Percentiles rank a stretch among this genome's conserved stretches.
phyloP scores from a whole-genome alignment of 2,113 vertebrate genomes.

The Desmodus rotundus region DNA sequence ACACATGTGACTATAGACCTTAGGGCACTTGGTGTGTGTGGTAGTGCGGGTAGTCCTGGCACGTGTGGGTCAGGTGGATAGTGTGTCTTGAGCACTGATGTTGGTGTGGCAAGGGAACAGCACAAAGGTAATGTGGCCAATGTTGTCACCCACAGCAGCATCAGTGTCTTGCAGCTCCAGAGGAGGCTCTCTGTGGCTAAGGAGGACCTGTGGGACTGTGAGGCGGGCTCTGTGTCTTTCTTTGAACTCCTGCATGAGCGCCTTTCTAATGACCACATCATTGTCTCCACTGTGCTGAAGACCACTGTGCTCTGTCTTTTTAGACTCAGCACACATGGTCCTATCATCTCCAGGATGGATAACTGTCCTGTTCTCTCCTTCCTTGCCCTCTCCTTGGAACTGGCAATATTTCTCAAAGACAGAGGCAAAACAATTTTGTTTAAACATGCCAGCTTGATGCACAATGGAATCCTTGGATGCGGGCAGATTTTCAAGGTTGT shows the following conservation, averaged over 20 bases:
- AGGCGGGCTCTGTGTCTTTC: conserved; percentile 96
- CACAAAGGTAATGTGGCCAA: conserved; percentile 97
- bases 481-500: conserved; percentile 90
- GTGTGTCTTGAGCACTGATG: conserved; percentile 94
- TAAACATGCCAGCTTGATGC: conserved; percentile 94
- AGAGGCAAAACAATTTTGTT: conserved; percentile 95
- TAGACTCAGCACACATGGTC: conserved; percentile 96
- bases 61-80: conserved; percentile 99
- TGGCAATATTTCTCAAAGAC: conserved; percentile 99
- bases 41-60: conserved; percentile 99
- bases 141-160: conserved; percentile 94
- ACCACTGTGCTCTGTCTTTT: conserved; percentile 96
- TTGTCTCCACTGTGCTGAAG: conserved; percentile 98
- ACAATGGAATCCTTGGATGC: conserved; percentile 87
- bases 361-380: conserved; percentile 93
- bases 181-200: conserved; percentile 96
- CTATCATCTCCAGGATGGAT: conserved; percentile 98
- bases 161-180: conserved; percentile 96
- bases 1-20: conserved; percentile 97
- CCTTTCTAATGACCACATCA: conserved; percentile 96
- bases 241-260: conserved; percentile 98
- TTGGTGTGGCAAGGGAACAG: conserved; percentile 97
- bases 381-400: conserved; percentile 96
- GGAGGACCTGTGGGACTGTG: conserved; percentile 97
- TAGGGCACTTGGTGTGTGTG: conserved; percentile 99